Base-by-base conservation (phyloP, 2,888 invertebrate species). In the Drosophila buzzatii region DNA sequence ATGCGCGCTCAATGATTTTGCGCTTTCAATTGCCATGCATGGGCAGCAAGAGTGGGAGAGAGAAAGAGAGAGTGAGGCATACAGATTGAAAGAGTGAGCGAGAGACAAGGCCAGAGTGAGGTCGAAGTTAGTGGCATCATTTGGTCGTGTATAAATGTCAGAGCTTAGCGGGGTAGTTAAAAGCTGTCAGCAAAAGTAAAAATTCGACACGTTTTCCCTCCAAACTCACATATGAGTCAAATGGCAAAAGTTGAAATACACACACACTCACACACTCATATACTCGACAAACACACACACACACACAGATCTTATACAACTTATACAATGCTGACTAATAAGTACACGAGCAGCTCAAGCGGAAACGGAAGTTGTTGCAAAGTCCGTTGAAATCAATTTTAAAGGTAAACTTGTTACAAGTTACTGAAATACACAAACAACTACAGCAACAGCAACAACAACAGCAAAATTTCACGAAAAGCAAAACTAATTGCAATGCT, bases 321-420 rank as follows among this genome's bases (percentile, higher is more conserved):
- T 69, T 63, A 63, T 39, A 78, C 78, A 78, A 78, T 78, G 68
- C 65, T 59, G 62, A 79, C 78, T 79, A 78, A 78, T 78, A 75
- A 77, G 75, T 72, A 83, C 71, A 72, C 79, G 72, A 62, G 66
- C 70, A 72, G 55, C 71, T 74, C 57, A 65, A 75, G 73, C 85
- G 88, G 88, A 88, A 88, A 79, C 88, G 88, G 88, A 85, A 88
- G 83, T 85, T 85, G 85, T 83, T 88, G 69, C 81, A 77, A 85
- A 85, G 85, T 85, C 85, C 69, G 81, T 81, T 79, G 89, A 89
- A 86, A 86, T 86, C 86, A 86, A 86, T 89, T 86, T 89, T 70
- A 82, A 85, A 86, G 76, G 79, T 82, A 77, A 86, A 89, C 85
- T 86, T 89, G 73, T 81, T 79, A 71, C 75, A 73, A 73, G 52